A percentile compares a stretch with the other conserved stretches of the same genome.
Evolutionary conservation across 2,888 invertebrate genomes (phyloP).

Genomic region (Hyppa rectilinea): DNA sequence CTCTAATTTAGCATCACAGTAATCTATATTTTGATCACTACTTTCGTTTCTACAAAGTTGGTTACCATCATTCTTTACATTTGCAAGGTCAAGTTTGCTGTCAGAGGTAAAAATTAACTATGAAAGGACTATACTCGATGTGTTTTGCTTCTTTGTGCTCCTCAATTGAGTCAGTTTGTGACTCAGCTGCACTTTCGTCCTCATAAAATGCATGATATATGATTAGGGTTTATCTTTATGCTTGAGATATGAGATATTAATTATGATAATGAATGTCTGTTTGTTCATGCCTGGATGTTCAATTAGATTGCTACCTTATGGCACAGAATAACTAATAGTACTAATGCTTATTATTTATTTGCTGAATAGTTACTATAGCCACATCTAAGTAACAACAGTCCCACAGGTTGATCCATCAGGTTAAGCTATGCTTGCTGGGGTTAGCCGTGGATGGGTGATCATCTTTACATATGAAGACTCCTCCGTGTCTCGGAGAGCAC

Average conservation of each 20-base stretch:
- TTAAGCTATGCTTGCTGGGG: no score
- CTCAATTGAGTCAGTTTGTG: conserved; percentile 45
- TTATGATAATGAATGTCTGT: conserved; percentile 50
- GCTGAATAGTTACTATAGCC: no score
- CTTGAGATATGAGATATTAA: conserved; percentile 52
- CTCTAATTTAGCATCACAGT: background rate
- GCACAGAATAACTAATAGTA: no score
- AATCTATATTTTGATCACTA: background rate
- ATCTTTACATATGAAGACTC: no score
- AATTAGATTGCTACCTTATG: conserved; percentile 23
- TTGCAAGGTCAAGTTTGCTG: no score
- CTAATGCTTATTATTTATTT: no score
- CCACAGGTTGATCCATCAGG: no score
- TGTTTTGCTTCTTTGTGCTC: conserved; percentile 52
- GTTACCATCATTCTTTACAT: background rate
- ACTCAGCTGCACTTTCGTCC: conserved; percentile 59
- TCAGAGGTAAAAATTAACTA: background rate
- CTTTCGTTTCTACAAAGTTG: background rate
- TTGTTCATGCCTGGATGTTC: conserved; percentile 28
- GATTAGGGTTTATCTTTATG: conserved; percentile 53
- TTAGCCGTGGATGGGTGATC: no score
- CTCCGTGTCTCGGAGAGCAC: no score
- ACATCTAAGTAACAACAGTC: no score
- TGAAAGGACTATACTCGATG: conserved; percentile 14
- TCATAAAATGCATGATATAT: conserved; percentile 62